Evolutionary conservation across 2,113 vertebrate species (phyloP).

Genomic region (Syrmaticus mikado): DNA sequence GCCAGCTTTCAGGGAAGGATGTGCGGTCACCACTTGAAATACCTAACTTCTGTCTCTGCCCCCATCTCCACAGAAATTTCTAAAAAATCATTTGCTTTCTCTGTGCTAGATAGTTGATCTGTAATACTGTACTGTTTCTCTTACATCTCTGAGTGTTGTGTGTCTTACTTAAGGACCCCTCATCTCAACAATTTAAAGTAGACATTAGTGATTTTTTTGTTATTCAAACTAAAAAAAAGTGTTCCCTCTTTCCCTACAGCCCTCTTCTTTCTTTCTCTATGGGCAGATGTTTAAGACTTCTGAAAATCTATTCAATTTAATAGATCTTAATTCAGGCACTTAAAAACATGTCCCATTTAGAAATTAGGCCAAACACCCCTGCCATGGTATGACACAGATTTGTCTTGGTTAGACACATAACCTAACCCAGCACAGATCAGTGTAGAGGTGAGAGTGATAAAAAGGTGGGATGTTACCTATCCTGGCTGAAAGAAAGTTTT

Average conservation of each 20-base stretch:
- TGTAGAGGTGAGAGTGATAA: neutral
- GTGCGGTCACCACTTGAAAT: conserved; percentile 24
- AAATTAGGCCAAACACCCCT: neutral
- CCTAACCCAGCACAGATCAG: neutral
- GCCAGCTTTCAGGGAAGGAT: conserved; percentile 22
- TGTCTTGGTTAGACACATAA: neutral
- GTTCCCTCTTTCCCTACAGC: neutral
- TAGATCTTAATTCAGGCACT: neutral
- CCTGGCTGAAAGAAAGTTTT: neutral
- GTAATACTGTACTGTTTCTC: neutral
- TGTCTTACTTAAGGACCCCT: conserved; percentile 15
- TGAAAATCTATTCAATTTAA: neutral
- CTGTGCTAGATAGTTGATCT: neutral
- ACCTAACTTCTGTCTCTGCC: neutral
- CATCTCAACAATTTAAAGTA: neutral
- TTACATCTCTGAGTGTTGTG: neutral
- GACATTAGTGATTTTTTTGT: neutral
- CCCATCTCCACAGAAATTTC: conserved; percentile 12
- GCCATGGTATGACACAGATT: neutral
- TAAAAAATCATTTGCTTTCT: neutral
- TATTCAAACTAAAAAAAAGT: neutral
- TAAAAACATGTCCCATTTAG: neutral
- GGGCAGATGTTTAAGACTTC: neutral
- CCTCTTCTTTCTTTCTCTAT: neutral
- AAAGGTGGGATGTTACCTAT: neutral